Conservation (phyloP, 2,888 invertebrate species). For the Diarsia rubi region DNA sequence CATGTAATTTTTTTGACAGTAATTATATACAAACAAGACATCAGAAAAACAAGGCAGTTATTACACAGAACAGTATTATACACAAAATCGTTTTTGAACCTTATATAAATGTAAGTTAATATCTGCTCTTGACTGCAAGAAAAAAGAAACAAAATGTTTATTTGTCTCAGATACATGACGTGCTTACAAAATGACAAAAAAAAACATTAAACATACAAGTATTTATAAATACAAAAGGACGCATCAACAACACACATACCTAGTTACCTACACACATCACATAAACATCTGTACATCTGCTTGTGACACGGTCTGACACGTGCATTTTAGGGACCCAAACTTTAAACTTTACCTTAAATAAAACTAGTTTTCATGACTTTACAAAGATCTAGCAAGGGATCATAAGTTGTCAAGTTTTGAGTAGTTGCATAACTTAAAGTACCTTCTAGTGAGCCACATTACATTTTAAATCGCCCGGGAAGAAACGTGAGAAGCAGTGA, state of each 20-base stretch:
- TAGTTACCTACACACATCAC: too few species aligned
- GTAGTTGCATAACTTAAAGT: constrained; percentile 60
- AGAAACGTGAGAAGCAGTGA: constrained; percentile 46
- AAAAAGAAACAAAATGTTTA: too few species aligned
- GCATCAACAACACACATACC: too few species aligned
- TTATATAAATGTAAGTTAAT: not conserved
- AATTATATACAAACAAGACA: not conserved
- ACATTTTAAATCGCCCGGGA: constrained; percentile 46
- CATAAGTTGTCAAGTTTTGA: constrained; percentile 54
- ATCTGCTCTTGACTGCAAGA: not conserved
- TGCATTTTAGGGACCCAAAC: constrained; percentile 7
- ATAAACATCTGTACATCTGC: not conserved
- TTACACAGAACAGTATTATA: not conserved
- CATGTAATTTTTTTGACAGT: not conserved
- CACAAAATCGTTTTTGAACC: not conserved
- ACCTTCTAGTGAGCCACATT: constrained; percentile 42
- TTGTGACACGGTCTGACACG: not conserved
- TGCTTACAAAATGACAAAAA: too few species aligned
- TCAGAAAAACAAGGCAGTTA: not conserved
- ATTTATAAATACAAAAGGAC: too few species aligned
- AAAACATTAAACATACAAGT: too few species aligned
- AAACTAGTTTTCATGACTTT: constrained; percentile 32
- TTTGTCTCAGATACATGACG: too few species aligned
- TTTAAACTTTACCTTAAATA: constrained; percentile 10
- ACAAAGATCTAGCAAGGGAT: constrained; percentile 37